phyloP scores from a whole-genome alignment of 2,888 invertebrate species.

The Cataglyphis rosenhaueri region DNA sequence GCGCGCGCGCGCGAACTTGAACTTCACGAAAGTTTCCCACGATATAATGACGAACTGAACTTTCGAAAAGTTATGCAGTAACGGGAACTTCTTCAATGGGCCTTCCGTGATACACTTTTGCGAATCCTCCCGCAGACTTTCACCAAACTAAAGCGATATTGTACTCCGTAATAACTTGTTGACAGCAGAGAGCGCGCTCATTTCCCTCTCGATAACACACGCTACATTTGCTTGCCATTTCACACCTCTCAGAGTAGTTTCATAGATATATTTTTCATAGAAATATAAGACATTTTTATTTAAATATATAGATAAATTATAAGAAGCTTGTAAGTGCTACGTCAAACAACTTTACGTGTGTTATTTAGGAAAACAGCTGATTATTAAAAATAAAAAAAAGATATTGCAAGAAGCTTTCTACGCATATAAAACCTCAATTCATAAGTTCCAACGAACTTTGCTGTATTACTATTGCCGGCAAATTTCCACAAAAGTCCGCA shows the following conservation, averaged over 20 bases:
- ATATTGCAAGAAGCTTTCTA: slow-evolving; percentile 1
- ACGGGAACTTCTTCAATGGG: slow-evolving; percentile 73
- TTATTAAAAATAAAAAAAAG: background rate
- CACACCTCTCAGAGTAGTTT: background rate
- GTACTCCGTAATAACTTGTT: slow-evolving; percentile 61
- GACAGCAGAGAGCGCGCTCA: slow-evolving; percentile 37
- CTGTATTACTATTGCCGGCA: slow-evolving; percentile 6
- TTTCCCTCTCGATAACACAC: slow-evolving; percentile 46
- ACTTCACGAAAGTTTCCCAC: slow-evolving; percentile 68
- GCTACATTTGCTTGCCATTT: background rate
- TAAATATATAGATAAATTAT: background rate
- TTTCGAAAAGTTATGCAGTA: slow-evolving; percentile 75
- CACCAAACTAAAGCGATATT: slow-evolving; percentile 54
- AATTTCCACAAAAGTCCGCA: slow-evolving; percentile 36
- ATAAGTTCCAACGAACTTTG: slow-evolving; percentile 9
- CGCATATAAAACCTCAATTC: background rate
- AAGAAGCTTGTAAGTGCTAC: background rate
- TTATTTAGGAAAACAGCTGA: background rate
- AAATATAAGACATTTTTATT: background rate
- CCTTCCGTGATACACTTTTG: slow-evolving; percentile 71
- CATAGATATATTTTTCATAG: background rate
- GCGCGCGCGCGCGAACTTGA: slow-evolving; percentile 65
- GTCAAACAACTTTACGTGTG: background rate
- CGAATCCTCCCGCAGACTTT: slow-evolving; percentile 64
- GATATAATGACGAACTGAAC: slow-evolving; percentile 75